Evolutionary conservation across 2,113 vertebrate genomes (phyloP).

Genomic region (Neolamprologus cancellatus): DNA sequence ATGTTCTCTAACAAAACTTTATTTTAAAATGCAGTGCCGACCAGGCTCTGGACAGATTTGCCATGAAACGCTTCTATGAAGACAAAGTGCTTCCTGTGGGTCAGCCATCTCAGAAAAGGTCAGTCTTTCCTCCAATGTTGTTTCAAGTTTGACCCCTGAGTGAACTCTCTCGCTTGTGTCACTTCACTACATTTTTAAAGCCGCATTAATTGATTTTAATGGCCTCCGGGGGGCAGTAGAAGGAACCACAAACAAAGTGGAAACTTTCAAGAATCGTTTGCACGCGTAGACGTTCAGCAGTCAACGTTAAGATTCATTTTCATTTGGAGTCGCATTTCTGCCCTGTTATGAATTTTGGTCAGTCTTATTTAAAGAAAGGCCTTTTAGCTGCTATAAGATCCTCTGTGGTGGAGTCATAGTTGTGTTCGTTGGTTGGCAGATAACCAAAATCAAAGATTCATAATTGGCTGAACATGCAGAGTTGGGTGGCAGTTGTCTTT

Average conservation of each 20-base stretch:
- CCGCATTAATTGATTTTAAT: background rate
- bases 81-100: conserved; percentile 94
- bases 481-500: background rate
- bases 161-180: background rate
- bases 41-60: conserved; percentile 96
- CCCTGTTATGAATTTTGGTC: background rate
- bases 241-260: background rate
- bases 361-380: background rate
- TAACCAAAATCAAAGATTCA: background rate
- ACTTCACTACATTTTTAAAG: background rate
- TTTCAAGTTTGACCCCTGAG: background rate
- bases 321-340: background rate
- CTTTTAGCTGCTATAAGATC: background rate
- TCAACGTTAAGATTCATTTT: background rate
- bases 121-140: conserved; percentile 42
- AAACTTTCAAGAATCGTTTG: background rate
- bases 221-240: background rate
- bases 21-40: conserved; percentile 74
- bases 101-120: conserved; percentile 97
- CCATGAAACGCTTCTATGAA: conserved; percentile 98
- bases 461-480: background rate
- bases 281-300: background rate
- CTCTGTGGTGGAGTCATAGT: background rate
- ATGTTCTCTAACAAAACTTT: background rate
- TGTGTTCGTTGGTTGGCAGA: background rate